phyloP scores from a whole-genome alignment of 2,888 invertebrate species.

The Digitonthophagus gazella region DNA sequence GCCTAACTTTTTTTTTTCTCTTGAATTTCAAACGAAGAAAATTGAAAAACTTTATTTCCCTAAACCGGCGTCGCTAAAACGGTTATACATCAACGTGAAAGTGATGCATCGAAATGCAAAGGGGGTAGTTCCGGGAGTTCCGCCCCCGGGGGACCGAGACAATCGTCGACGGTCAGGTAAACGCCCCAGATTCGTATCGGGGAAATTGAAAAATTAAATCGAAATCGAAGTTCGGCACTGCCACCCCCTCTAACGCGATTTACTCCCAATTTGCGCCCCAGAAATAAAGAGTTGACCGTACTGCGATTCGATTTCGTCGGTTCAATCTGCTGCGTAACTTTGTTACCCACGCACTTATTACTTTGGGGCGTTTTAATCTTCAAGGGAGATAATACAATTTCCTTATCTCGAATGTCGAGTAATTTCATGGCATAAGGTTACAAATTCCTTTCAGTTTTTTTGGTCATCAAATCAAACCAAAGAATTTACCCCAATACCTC shows the following conservation, averaged over 20 bases:
- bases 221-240: background rate
- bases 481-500: too few species aligned
- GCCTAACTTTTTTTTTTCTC: too few species aligned
- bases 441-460: too few species aligned
- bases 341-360: background rate
- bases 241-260: background rate
- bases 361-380: background rate
- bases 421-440: too few species aligned
- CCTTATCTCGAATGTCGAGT: too few species aligned
- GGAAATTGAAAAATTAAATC: constrained; percentile 16
- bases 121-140: background rate
- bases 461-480: too few species aligned
- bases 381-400: background rate
- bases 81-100: background rate
- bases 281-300: background rate
- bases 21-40: background rate
- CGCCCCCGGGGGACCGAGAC: background rate
- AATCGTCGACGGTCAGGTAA: constrained; percentile 12
- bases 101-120: background rate
- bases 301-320: background rate
- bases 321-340: background rate
- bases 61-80: background rate
- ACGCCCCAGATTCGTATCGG: constrained; percentile 13
- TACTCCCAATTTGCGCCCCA: background rate
- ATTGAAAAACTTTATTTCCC: background rate